Percentiles rank a stretch among this genome's conserved stretches.
Evolutionary conservation across 2,113 vertebrate genomes (phyloP).

Genomic region (Mustela lutreola): DNA sequence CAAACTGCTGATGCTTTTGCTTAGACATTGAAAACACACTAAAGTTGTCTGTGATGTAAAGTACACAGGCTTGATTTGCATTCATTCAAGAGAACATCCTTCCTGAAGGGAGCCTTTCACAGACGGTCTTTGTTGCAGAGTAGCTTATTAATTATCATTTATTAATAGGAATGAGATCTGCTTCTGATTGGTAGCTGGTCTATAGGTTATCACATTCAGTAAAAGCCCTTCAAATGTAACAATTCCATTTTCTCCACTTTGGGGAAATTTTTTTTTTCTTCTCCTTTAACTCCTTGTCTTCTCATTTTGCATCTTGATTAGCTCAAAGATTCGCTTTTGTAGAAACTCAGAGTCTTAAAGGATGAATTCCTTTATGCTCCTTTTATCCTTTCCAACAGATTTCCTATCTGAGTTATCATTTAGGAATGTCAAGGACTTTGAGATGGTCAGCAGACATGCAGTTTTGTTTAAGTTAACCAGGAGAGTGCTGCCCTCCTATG

Average conservation of each 20-base stretch:
- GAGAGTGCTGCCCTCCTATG: conserved; percentile 43
- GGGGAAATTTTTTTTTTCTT: not conserved
- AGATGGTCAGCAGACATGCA: not conserved
- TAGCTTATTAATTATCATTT: not conserved
- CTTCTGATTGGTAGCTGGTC: not conserved
- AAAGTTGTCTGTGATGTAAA: not conserved
- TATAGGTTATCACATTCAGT: not conserved
- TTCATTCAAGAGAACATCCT: not conserved
- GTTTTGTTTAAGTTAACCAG: not conserved
- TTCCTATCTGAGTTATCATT: conserved; percentile 8
- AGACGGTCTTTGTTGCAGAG: not conserved
- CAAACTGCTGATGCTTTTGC: not conserved
- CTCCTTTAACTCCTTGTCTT: conserved; percentile 13
- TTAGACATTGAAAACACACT: not conserved
- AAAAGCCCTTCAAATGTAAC: not conserved
- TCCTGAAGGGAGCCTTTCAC: not conserved
- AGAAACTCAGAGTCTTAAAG: conserved; percentile 70
- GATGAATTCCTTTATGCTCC: not conserved
- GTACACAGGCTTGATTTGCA: not conserved
- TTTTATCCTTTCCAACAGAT: not conserved
- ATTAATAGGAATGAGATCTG: not conserved
- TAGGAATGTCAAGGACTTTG: not conserved
- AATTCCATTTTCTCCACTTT: not conserved
- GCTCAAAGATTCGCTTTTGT: conserved; percentile 66
- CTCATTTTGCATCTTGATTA: conserved; percentile 46